phyloP scores from a whole-genome alignment of 1,140 invertebrate genomes.

The Drosophila sechellia region DNA sequence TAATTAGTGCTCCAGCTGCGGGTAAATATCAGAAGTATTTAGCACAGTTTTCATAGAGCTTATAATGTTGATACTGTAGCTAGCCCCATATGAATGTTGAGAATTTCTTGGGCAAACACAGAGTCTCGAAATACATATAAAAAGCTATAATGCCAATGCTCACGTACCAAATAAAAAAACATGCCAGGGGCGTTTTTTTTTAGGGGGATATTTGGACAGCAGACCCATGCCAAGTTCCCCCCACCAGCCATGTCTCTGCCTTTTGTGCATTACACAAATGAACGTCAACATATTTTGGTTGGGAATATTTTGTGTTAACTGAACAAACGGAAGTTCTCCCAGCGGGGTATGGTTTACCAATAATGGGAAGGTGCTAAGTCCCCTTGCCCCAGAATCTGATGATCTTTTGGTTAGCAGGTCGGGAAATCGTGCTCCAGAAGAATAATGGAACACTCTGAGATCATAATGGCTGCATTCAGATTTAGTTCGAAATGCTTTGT shows the following conservation, averaged over 20 bases:
- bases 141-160: constrained; percentile 63
- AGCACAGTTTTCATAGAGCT: constrained; percentile 68
- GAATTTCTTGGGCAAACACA: constrained; percentile 61
- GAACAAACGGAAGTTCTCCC: constrained; percentile 62
- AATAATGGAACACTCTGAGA: constrained; percentile 37
- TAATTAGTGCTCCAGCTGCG: constrained; percentile 64
- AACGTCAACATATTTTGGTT: constrained; percentile 56
- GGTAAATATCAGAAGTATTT: constrained; percentile 65
- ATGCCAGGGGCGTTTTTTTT: constrained; percentile 31
- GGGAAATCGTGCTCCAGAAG: constrained; percentile 50
- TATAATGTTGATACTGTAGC: constrained; percentile 34
- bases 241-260: not conserved
- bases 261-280: constrained; percentile 33
- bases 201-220: constrained; percentile 1
- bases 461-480: constrained; percentile 13
- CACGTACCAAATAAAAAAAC: constrained; percentile 68
- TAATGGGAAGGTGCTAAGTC: constrained; percentile 59
- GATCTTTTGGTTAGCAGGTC: constrained; percentile 59
- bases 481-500: constrained; percentile 6
- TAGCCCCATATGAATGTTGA: constrained; percentile 41
- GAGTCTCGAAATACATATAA: constrained; percentile 23
- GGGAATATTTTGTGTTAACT: constrained; percentile 37
- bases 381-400: constrained; percentile 26
- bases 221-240: constrained; percentile 64
- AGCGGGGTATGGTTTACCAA: constrained; percentile 36